A percentile compares a stretch with the other conserved stretches of the same genome.
Evolutionary conservation across 2,113 vertebrate species (phyloP).

Genomic region (Gobio gobio): DNA sequence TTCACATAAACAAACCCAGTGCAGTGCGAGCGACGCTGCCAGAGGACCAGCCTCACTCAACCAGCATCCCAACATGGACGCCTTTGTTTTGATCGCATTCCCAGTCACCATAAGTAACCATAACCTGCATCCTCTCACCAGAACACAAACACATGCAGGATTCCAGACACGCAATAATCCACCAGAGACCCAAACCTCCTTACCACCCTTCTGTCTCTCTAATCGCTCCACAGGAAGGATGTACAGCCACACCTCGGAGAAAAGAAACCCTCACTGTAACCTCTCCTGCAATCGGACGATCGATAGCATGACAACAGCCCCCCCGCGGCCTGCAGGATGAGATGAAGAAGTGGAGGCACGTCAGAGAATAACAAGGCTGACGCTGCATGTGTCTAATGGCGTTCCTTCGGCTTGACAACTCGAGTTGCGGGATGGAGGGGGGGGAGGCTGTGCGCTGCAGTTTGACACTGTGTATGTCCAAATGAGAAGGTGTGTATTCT

Average conservation of each 20-base stretch:
- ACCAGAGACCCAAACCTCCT: not conserved
- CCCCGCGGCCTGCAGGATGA: slow-evolving; percentile 41
- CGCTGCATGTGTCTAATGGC: slow-evolving; percentile 70
- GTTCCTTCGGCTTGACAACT: slow-evolving; percentile 56
- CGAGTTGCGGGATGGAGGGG: not conserved
- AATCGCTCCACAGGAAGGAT: not conserved
- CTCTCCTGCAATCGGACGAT: slow-evolving; percentile 11
- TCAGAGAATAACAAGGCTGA: slow-evolving; percentile 57
- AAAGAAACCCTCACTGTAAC: slow-evolving; percentile 9
- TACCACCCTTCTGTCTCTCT: not conserved
- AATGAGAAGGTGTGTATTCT: slow-evolving; percentile 4
- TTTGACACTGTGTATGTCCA: slow-evolving; percentile 53
- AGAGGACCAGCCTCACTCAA: slow-evolving; percentile 68
- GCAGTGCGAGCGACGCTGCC: slow-evolving; percentile 40
- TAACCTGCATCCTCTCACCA: not conserved
- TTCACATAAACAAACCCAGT: slow-evolving; percentile 26
- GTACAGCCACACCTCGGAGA: slow-evolving; percentile 28
- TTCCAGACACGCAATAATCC: slow-evolving; percentile 8
- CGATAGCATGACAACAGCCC: not conserved
- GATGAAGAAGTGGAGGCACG: slow-evolving; percentile 9
- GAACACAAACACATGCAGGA: slow-evolving; percentile 12
- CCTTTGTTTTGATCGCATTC: slow-evolving; percentile 32
- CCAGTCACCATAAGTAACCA: slow-evolving; percentile 34
- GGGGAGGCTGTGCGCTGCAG: slow-evolving; percentile 37
- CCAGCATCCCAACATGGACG: slow-evolving; percentile 55